Base-by-base conservation (phyloP, 2,113 vertebrate species). In the Tragulus kanchil region DNA sequence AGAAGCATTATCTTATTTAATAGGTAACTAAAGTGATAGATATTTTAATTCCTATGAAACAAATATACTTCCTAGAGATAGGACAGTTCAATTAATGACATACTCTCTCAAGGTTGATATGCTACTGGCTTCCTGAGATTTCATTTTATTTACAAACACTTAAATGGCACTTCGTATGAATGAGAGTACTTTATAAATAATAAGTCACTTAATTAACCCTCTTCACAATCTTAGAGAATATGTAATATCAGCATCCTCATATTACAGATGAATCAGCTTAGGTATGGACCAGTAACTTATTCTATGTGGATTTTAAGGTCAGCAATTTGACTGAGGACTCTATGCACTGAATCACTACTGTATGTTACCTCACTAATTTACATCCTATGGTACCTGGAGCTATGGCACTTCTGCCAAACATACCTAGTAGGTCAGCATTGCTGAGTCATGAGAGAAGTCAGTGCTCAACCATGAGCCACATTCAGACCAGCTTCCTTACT, bases 111-210 rank as follows among this genome's bases (percentile, higher is more conserved):
- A 88, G 16, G 25, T 23, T 85, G 12, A 28, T 78, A 71, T 83
- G 64, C 48, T 48, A 64, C 6, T 95, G 42, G 3, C 48, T 85
- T 89, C 31, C 59, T 61, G 12, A 83, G 54, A 89, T 48, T 96
- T 93, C 5, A 61, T 95, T 97, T 90, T 31, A 54, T 88, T 79
- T 95, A 96, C 62, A 97, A 89, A 88, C 12, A 64, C 8, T 54
- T 77, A 73, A 36, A 61, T 67, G 56, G 6, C 7, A 92, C 19
- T 75, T 89, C 89, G 12, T 88, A 10, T 67, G 14, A 23, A 50
- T 19, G 17, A 64, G 6, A 85, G 26, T 4, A 9, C 3, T 71
- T 94, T 31, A 71, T 0, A 67, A 93, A 12, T 90, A 77, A 81
- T 56, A 92, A 92, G 59, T 84, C 4, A 75, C 42, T 82, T 31